Evolutionary conservation across 2,888 invertebrate species (phyloP).

Genomic region (Parascotia fuliginaria): DNA sequence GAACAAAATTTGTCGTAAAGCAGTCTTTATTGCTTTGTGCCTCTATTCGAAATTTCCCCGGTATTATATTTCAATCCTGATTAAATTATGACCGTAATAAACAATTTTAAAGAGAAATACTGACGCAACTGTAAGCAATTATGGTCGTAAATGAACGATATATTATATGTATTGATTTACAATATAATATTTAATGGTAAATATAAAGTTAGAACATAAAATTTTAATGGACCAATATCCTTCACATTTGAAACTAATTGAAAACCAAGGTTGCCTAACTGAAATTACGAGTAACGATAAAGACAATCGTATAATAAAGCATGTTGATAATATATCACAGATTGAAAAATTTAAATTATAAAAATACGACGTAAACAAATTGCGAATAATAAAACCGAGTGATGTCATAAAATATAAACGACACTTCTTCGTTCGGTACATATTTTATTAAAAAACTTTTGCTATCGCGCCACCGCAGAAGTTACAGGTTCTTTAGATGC

Average conservation of each 20-base stretch:
- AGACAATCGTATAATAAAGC: too few species aligned
- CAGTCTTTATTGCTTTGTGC: slow-evolving; percentile 57
- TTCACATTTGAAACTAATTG: background rate
- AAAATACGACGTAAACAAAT: slow-evolving; percentile 48
- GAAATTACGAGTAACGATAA: too few species aligned
- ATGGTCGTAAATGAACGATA: slow-evolving; percentile 53
- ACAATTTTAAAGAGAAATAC: slow-evolving; percentile 59
- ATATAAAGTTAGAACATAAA: slow-evolving; percentile 29
- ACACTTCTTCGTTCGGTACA: slow-evolving; percentile 47
- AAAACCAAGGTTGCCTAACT: background rate
- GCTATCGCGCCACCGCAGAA: slow-evolving; percentile 48
- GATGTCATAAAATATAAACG: slow-evolving; percentile 60
- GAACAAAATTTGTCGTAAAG: slow-evolving; percentile 76
- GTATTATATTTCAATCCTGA: slow-evolving; percentile 66
- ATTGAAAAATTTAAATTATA: too few species aligned
- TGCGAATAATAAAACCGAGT: slow-evolving; percentile 54
- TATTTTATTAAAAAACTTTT: slow-evolving; percentile 61
- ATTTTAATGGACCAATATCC: slow-evolving; percentile 11
- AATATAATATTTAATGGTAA: slow-evolving; percentile 36
- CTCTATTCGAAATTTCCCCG: slow-evolving; percentile 57
- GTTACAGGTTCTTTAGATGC: slow-evolving; percentile 37
- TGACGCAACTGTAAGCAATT: slow-evolving; percentile 61
- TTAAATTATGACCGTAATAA: slow-evolving; percentile 65
- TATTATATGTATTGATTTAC: slow-evolving; percentile 51
- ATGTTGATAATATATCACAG: too few species aligned